Conservation (phyloP, 2,888 invertebrate species). For the Pelosia muscerda region DNA sequence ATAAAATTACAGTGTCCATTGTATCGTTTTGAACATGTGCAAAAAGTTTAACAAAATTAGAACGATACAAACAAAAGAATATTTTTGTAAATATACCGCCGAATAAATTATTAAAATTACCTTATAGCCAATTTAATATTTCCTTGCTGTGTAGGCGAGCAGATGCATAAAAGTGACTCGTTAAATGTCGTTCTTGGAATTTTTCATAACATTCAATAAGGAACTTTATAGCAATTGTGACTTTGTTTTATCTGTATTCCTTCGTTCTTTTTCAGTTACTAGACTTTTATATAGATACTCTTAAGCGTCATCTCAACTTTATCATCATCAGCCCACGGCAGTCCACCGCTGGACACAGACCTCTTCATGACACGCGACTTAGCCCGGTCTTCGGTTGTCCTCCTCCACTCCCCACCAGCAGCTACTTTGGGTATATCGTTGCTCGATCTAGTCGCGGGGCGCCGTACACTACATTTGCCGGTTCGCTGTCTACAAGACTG, state of each 20-base stretch:
- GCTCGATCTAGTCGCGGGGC: no score
- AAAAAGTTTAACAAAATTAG: slow-evolving; percentile 22
- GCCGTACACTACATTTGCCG: no score
- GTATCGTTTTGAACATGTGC: slow-evolving; percentile 23
- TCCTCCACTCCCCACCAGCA: no score
- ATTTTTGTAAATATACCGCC: not conserved
- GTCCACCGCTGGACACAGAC: no score
- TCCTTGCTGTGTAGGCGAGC: slow-evolving; percentile 23
- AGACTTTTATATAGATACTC: no score
- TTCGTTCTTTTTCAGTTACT: no score
- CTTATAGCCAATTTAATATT: slow-evolving; percentile 12
- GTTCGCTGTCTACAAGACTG: no score
- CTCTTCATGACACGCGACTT: no score
- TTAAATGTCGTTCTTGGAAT: slow-evolving; percentile 37
- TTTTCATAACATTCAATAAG: slow-evolving; percentile 47
- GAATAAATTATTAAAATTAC: slow-evolving; percentile 14
- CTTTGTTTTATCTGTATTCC: slow-evolving; percentile 1
- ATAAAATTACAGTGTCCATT: slow-evolving; percentile 25
- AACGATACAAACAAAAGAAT: slow-evolving; percentile 15
- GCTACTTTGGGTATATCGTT: no score
- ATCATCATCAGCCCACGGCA: no score
- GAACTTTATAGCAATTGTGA: slow-evolving; percentile 31
- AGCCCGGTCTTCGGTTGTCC: no score
- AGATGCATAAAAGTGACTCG: slow-evolving; percentile 42
- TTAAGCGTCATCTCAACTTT: no score